Base-by-base conservation (phyloP, 2,113 vertebrate species). In the Brachyhypopomus occidentalis region DNA sequence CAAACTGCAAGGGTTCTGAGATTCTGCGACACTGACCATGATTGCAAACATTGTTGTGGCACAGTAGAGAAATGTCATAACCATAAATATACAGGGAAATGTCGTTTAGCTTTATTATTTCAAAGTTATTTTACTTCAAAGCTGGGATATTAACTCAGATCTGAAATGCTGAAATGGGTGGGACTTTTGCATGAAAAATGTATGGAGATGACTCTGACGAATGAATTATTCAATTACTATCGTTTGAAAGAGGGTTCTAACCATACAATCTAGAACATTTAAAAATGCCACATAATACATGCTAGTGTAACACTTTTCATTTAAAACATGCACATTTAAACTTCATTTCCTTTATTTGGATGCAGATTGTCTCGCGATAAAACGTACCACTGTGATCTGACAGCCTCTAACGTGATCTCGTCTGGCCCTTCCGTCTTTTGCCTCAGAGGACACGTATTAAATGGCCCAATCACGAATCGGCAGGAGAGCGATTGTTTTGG, bases 101-200 rank as follows among this genome's bases (percentile, higher is more conserved):
- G 45, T 52, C 7, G 45, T 14, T 20, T 60, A 60, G 58, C 58
- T 3, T 8, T 20, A 2, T 38, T 30, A 16, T 67, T 67, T 9
- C 64, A 36, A 20, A 20, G 64, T 20, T 1, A 67, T 20, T 14
- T 52, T 52, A 22, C 16, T 22, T 30, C 17, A 64, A 64, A 30
- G 30, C 64, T 36, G 30, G 16, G 17, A 67, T 67, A 20, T 19
- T 25, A 41, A 58, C 27, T 38, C 8, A 56, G 30, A 78, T 45
- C 63, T 58, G 36, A 70, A 56, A 67, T 8, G 63, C 20, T 34
- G 66, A 55, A 79, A 79, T 36, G 55, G 30, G 56, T 60, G 56
- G 22, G 60, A 72, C n/a, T 23, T 23, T 16, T 30, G 23, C 48
- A 79, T 79, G 52, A 72, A 79, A 71, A 79, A 72, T 79, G 56